phyloP scores from a whole-genome alignment of 23 tunicate species.

The Clavelina lepadiformis region DNA sequence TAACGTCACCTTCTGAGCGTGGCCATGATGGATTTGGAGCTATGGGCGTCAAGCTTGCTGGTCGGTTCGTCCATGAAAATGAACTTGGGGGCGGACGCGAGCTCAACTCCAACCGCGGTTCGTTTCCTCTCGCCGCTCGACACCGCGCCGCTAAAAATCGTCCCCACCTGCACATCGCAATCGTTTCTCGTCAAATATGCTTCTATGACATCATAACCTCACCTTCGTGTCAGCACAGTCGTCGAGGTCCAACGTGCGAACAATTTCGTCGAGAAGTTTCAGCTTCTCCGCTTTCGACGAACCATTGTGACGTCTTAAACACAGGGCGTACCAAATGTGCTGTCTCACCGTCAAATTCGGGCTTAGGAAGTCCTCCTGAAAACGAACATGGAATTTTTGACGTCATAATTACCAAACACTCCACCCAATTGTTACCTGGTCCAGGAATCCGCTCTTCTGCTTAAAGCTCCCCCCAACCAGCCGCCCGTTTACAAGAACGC shows the following conservation, averaged over 20 bases:
- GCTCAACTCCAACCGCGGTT: constrained; percentile 40
- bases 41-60: constrained; percentile 37
- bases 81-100: constrained; percentile 39
- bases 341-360: constrained; percentile 42
- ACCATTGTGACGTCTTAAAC: constrained; percentile 12
- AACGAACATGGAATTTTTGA: not conserved
- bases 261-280: constrained; percentile 11
- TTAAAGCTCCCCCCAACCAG: constrained; percentile 6
- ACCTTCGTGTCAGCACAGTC: constrained; percentile 28
- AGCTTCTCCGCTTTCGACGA: not conserved
- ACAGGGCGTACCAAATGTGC: constrained; percentile 40
- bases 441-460: constrained; percentile 13
- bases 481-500: constrained; percentile 15
- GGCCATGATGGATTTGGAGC: constrained; percentile 22
- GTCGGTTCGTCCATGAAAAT: constrained; percentile 54
- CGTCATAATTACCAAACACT: not conserved
- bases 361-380: constrained; percentile 39
- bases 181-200: not conserved
- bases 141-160: constrained; percentile 1
- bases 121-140: constrained; percentile 50
- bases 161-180: constrained; percentile 18
- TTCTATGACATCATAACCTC: not conserved
- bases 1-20: constrained; percentile 13
- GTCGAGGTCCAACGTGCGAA: constrained; percentile 4
- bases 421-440: constrained; percentile 1